phyloP scores from a whole-genome alignment of 2,888 invertebrate genomes.

The Cartodere bifasciata region DNA sequence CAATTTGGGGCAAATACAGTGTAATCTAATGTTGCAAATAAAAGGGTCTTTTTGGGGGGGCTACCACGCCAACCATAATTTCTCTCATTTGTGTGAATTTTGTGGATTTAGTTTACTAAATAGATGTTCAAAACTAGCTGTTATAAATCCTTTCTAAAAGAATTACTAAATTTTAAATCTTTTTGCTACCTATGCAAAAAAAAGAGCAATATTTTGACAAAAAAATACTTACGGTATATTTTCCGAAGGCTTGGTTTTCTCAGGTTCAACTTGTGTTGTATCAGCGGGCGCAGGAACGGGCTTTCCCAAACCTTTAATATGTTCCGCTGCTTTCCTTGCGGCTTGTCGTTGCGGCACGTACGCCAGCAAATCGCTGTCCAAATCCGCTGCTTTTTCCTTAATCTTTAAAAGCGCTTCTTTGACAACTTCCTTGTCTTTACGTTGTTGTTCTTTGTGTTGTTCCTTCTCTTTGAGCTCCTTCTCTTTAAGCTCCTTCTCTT shows the following conservation, averaged over 20 bases:
- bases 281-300: conserved; percentile 24
- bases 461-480: conserved; percentile 15
- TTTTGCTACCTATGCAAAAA: no score
- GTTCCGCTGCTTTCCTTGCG: conserved; percentile 83
- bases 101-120: no score
- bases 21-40: no score
- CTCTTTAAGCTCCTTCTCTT: conserved; percentile 16
- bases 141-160: no score
- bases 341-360: conserved; percentile 85
- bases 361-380: conserved; percentile 51
- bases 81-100: no score
- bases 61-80: no score
- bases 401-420: conserved; percentile 42
- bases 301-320: conserved; percentile 65
- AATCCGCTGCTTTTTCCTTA: conserved; percentile 50
- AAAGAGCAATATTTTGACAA: no score
- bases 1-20: no score
- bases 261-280: conserved; percentile 29
- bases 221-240: no score
- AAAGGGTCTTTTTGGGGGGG: no score
- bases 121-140: no score
- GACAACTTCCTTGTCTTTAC: conserved; percentile 22
- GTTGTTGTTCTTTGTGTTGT: conserved; percentile 21
- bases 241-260: conserved; percentile 21
- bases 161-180: no score